Base-by-base conservation (phyloP, 2,113 vertebrate genomes). In the Ramphastos sulfuratus region DNA sequence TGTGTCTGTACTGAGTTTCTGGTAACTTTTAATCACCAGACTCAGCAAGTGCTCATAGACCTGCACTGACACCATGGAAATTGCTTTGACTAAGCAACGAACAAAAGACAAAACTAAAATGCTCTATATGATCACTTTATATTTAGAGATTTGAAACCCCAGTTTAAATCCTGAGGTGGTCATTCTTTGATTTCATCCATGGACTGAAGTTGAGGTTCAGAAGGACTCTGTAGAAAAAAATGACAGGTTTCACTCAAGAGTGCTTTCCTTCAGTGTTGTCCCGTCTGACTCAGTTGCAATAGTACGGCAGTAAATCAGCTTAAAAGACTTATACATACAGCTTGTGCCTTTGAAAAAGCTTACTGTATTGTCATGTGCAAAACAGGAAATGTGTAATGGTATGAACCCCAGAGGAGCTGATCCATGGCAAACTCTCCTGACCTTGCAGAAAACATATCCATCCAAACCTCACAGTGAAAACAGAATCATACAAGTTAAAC, bases 311-410 rank as follows among this genome's bases (percentile, higher is more conserved):
- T 67, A 76, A 74, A 76, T 81, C 69, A 80, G 39, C 73, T 85
- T 71, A 59, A 82, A 86, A 87, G 46, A 30, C 59, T 92, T 39
- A 28, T 7, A 39, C 31, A 18, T 28, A 30, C 76, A 92, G 74
- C 58, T 65, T 39, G 56, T 44, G 66, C 66, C 93, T 95, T 35
- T 76, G 86, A 91, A 84, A 93, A 93, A 94, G 66, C 71, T 70
- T 39, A 63, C 81, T 89, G 84, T 91, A 77, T 27, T 85, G 91
- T 96, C 78, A 35, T 89, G 91, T 61, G 56, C 94, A 94, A 95
- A 96, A 93, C 94, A 94, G 96, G 95, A 96, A 95, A 89, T 0
- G 3, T 92, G 78, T 69, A 50, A 90, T 79, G 86, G 77, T 85
- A 84, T 15, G 67, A 93, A 76, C 84, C 71, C 74, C 42, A 23